Conservation (phyloP, 1,140 invertebrate genomes). For the Diorhabda elongata region DNA sequence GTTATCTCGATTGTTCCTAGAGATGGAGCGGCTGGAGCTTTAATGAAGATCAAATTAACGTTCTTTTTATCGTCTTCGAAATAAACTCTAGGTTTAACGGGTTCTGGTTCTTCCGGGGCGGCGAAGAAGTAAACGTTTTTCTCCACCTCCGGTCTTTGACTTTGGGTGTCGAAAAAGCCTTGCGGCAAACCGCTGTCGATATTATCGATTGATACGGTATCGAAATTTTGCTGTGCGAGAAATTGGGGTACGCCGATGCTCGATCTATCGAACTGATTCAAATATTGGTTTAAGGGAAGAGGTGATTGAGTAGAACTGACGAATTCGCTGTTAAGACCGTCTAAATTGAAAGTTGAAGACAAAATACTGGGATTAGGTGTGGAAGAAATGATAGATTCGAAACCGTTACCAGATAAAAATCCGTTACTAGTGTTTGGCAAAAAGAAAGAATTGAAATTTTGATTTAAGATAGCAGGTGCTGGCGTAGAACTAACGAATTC, state of each 20-base stretch:
- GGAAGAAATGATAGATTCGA: not conserved
- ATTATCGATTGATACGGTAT: not conserved
- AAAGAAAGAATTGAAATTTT: not conserved
- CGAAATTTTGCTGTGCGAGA: not conserved
- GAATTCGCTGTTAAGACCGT: not conserved
- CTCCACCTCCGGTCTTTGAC: slow-evolving; percentile 48
- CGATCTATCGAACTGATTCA: not conserved
- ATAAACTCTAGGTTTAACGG: slow-evolving; percentile 47
- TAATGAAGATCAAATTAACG: slow-evolving; percentile 87
- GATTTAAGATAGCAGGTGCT: not conserved
- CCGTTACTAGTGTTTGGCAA: not conserved
- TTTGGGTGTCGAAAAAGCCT: not conserved
- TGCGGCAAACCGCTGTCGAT: slow-evolving; percentile 1
- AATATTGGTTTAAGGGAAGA: not conserved
- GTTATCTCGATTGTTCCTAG: slow-evolving; percentile 62
- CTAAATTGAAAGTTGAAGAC: not conserved
- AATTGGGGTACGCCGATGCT: too few species aligned
- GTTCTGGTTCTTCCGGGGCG: slow-evolving; percentile 64
- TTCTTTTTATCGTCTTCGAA: slow-evolving; percentile 65
- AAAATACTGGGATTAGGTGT: not conserved
- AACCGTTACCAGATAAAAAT: not conserved
- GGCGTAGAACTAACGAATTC: not conserved
- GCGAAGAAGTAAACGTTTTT: slow-evolving; percentile 73
- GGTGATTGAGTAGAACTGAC: not conserved
- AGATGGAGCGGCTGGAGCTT: slow-evolving; percentile 72